Evolutionary conservation across 2,797 vertebrate genomes (phyloP).

Genomic region (Fistularia tabacaria): DNA sequence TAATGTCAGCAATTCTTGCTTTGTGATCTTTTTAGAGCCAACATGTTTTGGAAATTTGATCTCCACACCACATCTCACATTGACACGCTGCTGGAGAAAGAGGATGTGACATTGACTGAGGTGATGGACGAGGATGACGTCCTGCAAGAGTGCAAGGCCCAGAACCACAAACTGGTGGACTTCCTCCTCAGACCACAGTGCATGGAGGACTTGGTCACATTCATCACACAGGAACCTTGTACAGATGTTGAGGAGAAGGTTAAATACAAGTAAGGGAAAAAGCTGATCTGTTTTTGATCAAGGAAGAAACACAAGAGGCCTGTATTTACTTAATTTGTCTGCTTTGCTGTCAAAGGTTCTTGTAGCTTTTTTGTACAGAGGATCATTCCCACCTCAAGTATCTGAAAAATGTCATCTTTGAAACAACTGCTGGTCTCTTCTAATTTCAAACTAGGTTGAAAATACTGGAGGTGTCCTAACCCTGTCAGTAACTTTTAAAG

Average conservation of each 20-base stretch:
- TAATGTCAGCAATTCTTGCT: background rate
- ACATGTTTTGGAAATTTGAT: conserved; percentile 99
- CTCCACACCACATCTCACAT: conserved; percentile 98
- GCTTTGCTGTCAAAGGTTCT: background rate
- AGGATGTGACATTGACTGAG: conserved; percentile 94
- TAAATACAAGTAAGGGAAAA: conserved; percentile 90
- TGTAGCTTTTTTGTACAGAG: too few relatives aligned
- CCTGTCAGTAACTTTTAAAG: too few relatives aligned
- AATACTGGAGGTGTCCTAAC: too few relatives aligned
- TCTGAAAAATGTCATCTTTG: too few relatives aligned
- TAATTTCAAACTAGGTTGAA: too few relatives aligned
- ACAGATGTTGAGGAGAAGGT: conserved; percentile 96
- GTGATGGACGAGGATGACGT: conserved; percentile 98
- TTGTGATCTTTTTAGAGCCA: conserved; percentile 66
- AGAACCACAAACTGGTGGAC: conserved; percentile 97
- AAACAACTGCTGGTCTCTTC: too few relatives aligned
- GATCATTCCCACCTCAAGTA: too few relatives aligned
- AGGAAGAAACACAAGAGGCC: background rate
- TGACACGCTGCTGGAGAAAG: conserved; percentile 95
- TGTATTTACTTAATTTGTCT: background rate
- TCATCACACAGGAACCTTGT: conserved; percentile 93
- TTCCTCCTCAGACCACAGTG: conserved; percentile 94
- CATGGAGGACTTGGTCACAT: conserved; percentile 93
- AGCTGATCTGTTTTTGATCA: background rate
- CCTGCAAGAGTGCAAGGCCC: conserved; percentile 97